Conservation (phyloP, 2,797 vertebrate species). For the Rhadinocentrus ornatus region DNA sequence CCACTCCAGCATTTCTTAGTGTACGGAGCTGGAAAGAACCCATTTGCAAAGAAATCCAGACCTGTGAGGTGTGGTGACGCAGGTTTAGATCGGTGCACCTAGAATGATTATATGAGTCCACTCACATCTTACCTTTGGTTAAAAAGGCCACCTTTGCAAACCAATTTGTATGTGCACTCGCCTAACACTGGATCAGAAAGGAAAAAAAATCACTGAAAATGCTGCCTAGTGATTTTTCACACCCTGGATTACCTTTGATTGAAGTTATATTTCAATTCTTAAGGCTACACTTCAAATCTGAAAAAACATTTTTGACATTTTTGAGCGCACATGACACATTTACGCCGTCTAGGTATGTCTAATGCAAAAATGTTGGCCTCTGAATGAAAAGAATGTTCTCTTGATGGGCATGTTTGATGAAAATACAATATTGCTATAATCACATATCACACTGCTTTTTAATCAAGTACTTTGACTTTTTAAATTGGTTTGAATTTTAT, state of each 20-base stretch:
- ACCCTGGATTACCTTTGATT: background rate
- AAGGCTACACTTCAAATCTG: background rate
- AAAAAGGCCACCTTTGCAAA: constrained; percentile 2
- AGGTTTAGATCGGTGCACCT: background rate
- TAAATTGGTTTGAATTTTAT: background rate
- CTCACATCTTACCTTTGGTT: constrained; percentile 16
- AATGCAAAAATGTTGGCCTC: background rate
- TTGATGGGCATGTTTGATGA: background rate
- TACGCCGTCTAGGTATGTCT: background rate
- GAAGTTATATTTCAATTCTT: background rate
- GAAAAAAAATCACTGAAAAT: constrained; percentile 8
- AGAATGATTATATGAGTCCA: constrained; percentile 10
- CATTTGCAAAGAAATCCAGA: constrained; percentile 7
- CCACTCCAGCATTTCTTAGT: constrained; percentile 16
- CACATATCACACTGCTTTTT: background rate
- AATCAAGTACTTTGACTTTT: background rate
- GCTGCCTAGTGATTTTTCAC: background rate
- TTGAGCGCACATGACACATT: background rate
- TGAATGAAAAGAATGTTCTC: background rate
- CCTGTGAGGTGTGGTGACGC: constrained; percentile 10
- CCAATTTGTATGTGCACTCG: background rate
- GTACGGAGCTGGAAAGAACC: constrained; percentile 3
- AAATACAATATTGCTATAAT: background rate
- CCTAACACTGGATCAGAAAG: constrained; percentile 1
- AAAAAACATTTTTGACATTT: background rate